phyloP scores from a whole-genome alignment of 1,140 invertebrate species.

The Elysia chlorotica region DNA sequence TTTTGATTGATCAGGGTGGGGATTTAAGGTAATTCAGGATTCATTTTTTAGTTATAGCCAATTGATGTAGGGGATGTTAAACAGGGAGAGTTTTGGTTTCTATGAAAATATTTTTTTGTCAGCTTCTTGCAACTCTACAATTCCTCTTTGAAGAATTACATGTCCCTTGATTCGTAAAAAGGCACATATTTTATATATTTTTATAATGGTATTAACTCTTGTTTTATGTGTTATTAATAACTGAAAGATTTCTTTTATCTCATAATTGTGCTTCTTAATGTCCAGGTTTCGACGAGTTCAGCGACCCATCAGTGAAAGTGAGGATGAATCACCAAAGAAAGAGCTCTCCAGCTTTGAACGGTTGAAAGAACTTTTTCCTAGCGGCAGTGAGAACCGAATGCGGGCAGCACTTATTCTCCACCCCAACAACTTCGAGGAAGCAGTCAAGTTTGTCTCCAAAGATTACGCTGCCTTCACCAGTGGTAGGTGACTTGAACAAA shows the following conservation, averaged over 20 bases:
- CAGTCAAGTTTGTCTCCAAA: constrained; percentile 28
- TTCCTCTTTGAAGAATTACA: neutral
- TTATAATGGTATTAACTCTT: neutral
- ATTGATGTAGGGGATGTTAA: too few relatives aligned
- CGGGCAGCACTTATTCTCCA: constrained; percentile 23
- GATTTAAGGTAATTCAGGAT: too few relatives aligned
- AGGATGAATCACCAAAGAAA: neutral
- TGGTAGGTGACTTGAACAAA: too few relatives aligned
- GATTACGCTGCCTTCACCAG: too few relatives aligned
- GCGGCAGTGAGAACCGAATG: constrained; percentile 17
- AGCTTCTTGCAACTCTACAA: neutral
- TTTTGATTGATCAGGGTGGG: too few relatives aligned
- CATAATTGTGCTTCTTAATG: neutral
- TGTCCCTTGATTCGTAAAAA: neutral
- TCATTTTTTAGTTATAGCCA: too few relatives aligned
- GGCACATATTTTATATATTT: neutral
- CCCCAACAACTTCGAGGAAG: constrained; percentile 22
- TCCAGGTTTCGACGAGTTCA: neutral
- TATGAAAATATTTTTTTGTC: too few relatives aligned
- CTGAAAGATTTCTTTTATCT: neutral
- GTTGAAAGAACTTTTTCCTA: constrained; percentile 30
- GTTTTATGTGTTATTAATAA: neutral
- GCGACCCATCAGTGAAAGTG: neutral
- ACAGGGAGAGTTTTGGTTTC: too few relatives aligned
- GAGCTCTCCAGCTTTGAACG: constrained; percentile 18